A percentile compares a stretch with the other conserved stretches of the same genome.
phyloP scores from a whole-genome alignment of 2,113 vertebrate species.

The Lota lota region DNA sequence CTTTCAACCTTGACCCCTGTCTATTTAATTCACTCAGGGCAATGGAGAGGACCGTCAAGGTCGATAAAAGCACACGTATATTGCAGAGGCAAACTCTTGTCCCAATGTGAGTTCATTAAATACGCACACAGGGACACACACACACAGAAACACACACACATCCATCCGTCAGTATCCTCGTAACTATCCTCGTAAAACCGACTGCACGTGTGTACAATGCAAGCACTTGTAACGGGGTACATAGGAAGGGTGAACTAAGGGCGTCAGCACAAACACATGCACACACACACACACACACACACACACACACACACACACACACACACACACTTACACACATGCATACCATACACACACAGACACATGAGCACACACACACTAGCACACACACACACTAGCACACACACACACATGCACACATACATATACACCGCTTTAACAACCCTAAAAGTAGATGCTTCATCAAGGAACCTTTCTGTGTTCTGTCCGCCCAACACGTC shows the following conservation, averaged over 20 bases:
- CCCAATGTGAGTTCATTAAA: not conserved
- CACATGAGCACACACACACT: not conserved
- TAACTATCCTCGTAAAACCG: constrained; percentile 28
- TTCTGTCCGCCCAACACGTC: too few species aligned
- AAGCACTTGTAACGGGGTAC: not conserved
- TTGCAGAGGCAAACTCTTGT: not conserved
- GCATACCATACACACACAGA: constrained; percentile 2
- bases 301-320: not conserved
- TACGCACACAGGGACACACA: not conserved
- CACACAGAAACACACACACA: not conserved
- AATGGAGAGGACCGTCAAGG: not conserved
- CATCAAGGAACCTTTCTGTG: too few species aligned
- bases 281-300: too few species aligned
- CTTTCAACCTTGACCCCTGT: not conserved
- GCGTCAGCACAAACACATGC: not conserved
- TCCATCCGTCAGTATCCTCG: constrained; percentile 10
- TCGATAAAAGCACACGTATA: not conserved
- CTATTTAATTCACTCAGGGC: not conserved
- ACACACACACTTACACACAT: not conserved
- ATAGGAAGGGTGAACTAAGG: too few species aligned
- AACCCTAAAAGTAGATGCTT: too few species aligned
- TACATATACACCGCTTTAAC: not conserved
- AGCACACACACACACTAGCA: not conserved
- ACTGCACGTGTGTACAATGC: not conserved
- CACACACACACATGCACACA: not conserved